Percentiles rank a stretch among this genome's conserved stretches.
Conservation (phyloP, 2,888 invertebrate species). For the Axea sp. region DNA sequence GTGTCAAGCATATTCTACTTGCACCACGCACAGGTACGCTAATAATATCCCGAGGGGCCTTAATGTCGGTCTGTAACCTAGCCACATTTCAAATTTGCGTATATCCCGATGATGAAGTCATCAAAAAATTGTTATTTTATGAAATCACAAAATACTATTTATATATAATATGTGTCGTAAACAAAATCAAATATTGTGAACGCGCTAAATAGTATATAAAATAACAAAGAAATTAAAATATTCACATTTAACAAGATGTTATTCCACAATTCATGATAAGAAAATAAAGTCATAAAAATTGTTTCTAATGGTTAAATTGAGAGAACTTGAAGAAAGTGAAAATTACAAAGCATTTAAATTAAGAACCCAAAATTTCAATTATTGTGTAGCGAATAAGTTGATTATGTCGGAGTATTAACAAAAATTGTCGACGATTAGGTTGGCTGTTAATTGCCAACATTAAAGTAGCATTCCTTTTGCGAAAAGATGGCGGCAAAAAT, state of each 20-base stretch:
- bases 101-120: constrained; percentile 20
- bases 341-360: constrained; percentile 2
- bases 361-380: neutral
- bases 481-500: constrained; percentile 32
- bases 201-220: no score
- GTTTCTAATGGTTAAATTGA: no score
- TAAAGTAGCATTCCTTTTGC: constrained; percentile 33
- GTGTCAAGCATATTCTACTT: constrained; percentile 74
- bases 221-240: no score
- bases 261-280: no score
- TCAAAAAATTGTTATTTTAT: no score
- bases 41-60: constrained; percentile 77
- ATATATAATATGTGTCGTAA: no score
- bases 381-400: constrained; percentile 1
- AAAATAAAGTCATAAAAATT: no score
- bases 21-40: constrained; percentile 74
- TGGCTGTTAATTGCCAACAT: constrained; percentile 13
- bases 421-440: constrained; percentile 30
- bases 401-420: constrained; percentile 25
- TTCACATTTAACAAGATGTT: no score
- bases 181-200: no score
- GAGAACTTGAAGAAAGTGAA: no score
- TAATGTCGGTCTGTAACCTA: constrained; percentile 68
- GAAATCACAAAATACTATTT: no score
- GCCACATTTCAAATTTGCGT: constrained; percentile 37